phyloP scores from a whole-genome alignment of 2,888 invertebrate genomes.

The Bellardia pandia region DNA sequence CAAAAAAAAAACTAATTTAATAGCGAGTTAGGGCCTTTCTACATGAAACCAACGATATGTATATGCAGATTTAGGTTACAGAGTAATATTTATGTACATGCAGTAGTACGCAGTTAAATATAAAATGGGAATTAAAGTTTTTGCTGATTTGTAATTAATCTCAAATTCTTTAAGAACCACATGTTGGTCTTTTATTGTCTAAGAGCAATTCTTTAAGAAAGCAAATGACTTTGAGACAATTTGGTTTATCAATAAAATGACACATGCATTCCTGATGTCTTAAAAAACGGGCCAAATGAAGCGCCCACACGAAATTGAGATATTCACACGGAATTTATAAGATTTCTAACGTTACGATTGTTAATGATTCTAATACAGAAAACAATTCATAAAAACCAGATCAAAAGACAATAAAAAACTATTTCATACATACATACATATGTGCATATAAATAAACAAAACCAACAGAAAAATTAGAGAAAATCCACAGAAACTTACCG shows the following conservation, averaged over 20 bases:
- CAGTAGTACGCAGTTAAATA: too few relatives aligned
- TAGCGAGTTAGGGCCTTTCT: too few relatives aligned
- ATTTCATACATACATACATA: constrained; percentile 29
- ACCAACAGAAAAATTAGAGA: constrained; percentile 22
- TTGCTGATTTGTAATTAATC: not conserved
- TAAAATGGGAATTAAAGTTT: too few relatives aligned
- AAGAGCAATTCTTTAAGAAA: constrained; percentile 1
- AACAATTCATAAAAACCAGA: constrained; percentile 68
- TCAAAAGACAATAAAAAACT: constrained; percentile 65
- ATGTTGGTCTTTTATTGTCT: not conserved
- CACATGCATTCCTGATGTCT: constrained; percentile 49
- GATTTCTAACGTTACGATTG: constrained; percentile 48
- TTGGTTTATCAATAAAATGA: constrained; percentile 64
- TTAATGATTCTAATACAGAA: constrained; percentile 64
- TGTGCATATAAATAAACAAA: not conserved
- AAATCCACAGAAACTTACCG: constrained; percentile 42
- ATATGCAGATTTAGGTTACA: too few relatives aligned
- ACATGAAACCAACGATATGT: too few relatives aligned
- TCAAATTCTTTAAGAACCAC: not conserved
- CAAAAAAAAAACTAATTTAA: too few relatives aligned
- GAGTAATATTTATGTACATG: too few relatives aligned
- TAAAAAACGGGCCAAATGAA: constrained; percentile 56
- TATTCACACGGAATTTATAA: constrained; percentile 70
- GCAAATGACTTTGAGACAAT: constrained; percentile 28
- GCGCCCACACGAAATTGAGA: constrained; percentile 72